Conservation (phyloP, 1,140 invertebrate genomes). For the Zophobas atratus region DNA sequence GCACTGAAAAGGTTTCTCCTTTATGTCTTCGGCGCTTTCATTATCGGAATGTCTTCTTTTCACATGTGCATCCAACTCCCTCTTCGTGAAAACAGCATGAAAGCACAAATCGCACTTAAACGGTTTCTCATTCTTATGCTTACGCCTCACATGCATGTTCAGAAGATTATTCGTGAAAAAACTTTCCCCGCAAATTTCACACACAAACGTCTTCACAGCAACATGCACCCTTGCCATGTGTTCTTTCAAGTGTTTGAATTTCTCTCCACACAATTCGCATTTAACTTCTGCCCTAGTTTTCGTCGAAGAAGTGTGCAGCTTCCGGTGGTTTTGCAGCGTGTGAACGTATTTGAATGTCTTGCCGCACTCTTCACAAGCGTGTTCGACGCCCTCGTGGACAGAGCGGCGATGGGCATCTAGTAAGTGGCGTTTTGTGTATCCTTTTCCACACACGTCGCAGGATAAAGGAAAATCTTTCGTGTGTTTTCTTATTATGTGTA, state of each 20-base stretch:
- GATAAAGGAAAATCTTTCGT: not conserved
- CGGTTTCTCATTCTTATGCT: too few species aligned
- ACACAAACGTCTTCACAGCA: not conserved
- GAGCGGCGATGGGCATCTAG: not conserved
- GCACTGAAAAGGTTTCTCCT: too few species aligned
- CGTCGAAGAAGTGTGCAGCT: constrained; percentile 2
- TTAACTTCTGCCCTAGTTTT: not conserved
- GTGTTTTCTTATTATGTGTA: constrained; percentile 2
- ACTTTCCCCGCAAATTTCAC: constrained; percentile 3
- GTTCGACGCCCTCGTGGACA: not conserved
- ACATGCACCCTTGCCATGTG: constrained; percentile 50
- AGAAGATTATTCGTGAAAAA: not conserved
- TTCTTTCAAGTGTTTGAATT: constrained; percentile 60
- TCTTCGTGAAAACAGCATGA: too few species aligned
- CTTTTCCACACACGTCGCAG: constrained; percentile 1
- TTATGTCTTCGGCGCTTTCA: too few species aligned
- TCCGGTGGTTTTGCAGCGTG: not conserved
- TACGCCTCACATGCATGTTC: too few species aligned
- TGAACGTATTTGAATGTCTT: constrained; percentile 1
- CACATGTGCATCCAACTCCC: too few species aligned
- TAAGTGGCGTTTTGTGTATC: not conserved
- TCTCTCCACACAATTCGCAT: constrained; percentile 14
- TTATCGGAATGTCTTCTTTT: too few species aligned
- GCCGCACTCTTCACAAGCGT: not conserved
- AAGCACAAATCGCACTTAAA: too few species aligned